These are phyloP conservation scores for Exephanes ischioxanthus DNA, from an alignment of 2,888 invertebrate species.

Conservation along the genomic window DNA sequence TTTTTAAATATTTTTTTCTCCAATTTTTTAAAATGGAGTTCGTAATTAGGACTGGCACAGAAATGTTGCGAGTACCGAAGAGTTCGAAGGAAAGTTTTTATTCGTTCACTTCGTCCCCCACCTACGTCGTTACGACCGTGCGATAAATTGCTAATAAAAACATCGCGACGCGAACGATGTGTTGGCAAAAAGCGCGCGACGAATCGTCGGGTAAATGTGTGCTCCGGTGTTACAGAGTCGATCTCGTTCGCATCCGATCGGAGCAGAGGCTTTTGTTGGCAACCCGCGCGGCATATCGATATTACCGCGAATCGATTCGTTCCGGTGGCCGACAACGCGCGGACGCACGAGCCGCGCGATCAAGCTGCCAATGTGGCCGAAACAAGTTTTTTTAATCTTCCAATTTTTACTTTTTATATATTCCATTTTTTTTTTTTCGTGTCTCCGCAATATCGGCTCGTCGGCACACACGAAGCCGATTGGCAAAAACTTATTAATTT, in stretches of 20 bases:
- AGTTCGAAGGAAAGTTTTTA: not conserved
- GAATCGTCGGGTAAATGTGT: slow-evolving; percentile 79
- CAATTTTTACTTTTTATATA: slow-evolving; percentile 4
- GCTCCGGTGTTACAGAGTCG: slow-evolving; percentile 52
- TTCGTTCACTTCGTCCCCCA: not conserved
- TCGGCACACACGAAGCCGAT: slow-evolving; percentile 35
- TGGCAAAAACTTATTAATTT: slow-evolving; percentile 60
- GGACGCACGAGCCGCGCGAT: slow-evolving; percentile 39
- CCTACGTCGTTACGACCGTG: not conserved
- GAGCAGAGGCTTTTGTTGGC: slow-evolving; percentile 70
- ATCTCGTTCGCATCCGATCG: slow-evolving; percentile 35
- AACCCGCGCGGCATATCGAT: slow-evolving; percentile 73
- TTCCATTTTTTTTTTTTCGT: slow-evolving; percentile 22
- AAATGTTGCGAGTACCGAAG: not conserved
- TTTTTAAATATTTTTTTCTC: slow-evolving; percentile 29
- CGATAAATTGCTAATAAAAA: not conserved
- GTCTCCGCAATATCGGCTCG: slow-evolving; percentile 44
- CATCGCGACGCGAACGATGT: slow-evolving; percentile 20
- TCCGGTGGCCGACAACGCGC: slow-evolving; percentile 71
- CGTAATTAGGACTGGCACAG: not conserved
- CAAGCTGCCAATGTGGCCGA: slow-evolving; percentile 27
- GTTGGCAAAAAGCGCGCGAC: slow-evolving; percentile 72
- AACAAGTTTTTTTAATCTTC: slow-evolving; percentile 4
- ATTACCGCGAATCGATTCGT: slow-evolving; percentile 80
- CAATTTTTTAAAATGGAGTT: not conserved